These are phyloP conservation scores for Callosobruchus maculatus DNA, from an alignment of 2,888 invertebrate species.

Conservation along the genomic window DNA sequence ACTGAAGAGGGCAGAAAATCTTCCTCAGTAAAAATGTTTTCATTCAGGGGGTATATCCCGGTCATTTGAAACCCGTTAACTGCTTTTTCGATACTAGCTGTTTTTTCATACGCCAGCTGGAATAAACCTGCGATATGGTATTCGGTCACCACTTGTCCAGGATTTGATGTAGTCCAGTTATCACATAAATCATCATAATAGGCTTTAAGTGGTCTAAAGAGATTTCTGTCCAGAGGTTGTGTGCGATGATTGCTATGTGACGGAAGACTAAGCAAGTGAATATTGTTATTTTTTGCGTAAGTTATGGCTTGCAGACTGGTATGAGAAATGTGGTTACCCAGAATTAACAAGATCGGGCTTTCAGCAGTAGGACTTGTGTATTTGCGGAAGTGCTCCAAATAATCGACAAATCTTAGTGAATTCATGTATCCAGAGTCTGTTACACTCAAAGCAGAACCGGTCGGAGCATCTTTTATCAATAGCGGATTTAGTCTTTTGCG, in stretches of 20 bases:
- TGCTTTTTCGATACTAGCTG: background rate
- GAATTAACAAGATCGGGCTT: background rate
- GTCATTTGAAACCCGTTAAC: background rate
- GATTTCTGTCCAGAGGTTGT: background rate
- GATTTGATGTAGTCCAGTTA: background rate
- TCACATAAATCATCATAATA: background rate
- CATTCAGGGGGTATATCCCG: background rate
- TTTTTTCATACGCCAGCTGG: background rate
- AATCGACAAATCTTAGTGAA: slow-evolving; percentile 27
- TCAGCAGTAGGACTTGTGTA: slow-evolving; percentile 4
- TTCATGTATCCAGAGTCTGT: slow-evolving; percentile 38
- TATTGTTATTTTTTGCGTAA: slow-evolving; percentile 2
- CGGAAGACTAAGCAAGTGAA: background rate
- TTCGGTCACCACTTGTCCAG: background rate
- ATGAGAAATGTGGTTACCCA: slow-evolving; percentile 13
- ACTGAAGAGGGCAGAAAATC: background rate
- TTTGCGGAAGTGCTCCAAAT: slow-evolving; percentile 17
- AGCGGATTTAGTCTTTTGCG: slow-evolving; percentile 31
- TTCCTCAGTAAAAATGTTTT: background rate
- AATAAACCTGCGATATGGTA: background rate
- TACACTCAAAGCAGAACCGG: slow-evolving; percentile 33
- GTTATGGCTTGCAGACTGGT: slow-evolving; percentile 5
- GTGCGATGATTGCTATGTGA: background rate
- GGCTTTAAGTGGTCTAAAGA: background rate
- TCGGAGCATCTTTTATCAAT: slow-evolving; percentile 38